Base-by-base conservation (phyloP, 2,888 invertebrate genomes). In the Teinopalpus imperialis region DNA sequence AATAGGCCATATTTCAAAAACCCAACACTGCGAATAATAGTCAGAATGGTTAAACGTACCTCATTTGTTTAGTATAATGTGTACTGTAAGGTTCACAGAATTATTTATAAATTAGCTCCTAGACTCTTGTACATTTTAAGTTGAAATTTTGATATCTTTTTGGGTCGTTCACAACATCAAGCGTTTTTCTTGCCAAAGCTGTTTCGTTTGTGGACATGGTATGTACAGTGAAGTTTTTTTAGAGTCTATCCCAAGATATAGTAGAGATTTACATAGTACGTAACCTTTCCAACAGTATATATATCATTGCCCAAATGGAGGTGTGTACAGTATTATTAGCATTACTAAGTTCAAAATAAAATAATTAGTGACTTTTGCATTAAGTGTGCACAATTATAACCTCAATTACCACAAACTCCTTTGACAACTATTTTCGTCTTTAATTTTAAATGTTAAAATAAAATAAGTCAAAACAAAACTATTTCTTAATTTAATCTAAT, bases 261-360 rank as follows among this genome's bases (percentile, higher is more conserved):
- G 13, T 24, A 32, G 34, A 49, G 26, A 34, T 43, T 46, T 12
- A 40, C 12, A 39, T 35, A 36, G 24, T 20, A 32, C 27, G 12
- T 31, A 48, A 54, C 35, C 45, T 52, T 53, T 51, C 45, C 35
- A 54, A 42, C 36, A 43, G 51, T 48, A 55, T 35, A n/a, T 48
- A 55, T 35, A n/a, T 29, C 50, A 68, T 76, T 69, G 74, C 77
- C 77, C 76, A 66, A 72, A 61, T 66, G 54, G 67, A 76, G 75
- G 79, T 78, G 75, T 87, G 87, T 87, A 87, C 87, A 87, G 87
- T 87, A 87, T 87, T 86, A 87, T 74, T 87, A 87, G 87, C 81
- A 81, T 85, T 85, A 85, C 77, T 83, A 81, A 82, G 83, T 71
- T 73, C 71, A 72, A 71, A 65, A 61, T 59, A 57, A 61, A 59